Evolutionary conservation across 2,113 vertebrate species (phyloP).

Genomic region (Pelodiscus sinensis): DNA sequence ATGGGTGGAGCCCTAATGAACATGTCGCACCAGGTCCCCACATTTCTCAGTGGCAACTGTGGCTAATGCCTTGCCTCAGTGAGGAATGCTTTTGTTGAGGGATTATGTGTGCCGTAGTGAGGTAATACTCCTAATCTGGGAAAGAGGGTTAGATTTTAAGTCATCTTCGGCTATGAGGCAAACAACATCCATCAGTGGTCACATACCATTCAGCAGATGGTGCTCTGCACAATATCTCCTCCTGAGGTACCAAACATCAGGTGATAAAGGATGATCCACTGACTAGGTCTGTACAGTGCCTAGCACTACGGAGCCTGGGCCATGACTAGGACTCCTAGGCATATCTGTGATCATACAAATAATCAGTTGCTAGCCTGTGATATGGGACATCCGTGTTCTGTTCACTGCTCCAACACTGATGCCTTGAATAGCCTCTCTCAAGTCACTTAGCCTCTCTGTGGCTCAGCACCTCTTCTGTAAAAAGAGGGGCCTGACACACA

Average conservation of each 20-base stretch:
- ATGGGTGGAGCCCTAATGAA: background rate
- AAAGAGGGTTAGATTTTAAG: background rate
- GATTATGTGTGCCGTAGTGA: background rate
- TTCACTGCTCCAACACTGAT: background rate
- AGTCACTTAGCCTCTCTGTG: background rate
- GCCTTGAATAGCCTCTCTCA: background rate
- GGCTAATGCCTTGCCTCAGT: background rate
- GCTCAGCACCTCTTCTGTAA: rapidly evolving
- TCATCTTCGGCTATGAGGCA: background rate
- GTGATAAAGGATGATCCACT: background rate
- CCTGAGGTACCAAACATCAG: background rate
- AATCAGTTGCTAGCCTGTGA: background rate
- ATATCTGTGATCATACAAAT: background rate
- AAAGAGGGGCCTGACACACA: background rate
- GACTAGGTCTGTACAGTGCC: background rate
- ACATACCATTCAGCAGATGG: background rate
- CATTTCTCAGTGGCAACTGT: background rate
- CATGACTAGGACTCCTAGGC: background rate
- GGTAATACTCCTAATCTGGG: background rate
- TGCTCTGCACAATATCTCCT: rapidly evolving
- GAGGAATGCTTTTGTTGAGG: background rate
- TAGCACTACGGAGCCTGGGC: background rate
- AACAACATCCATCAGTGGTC: background rate
- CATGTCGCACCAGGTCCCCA: background rate
- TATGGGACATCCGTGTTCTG: background rate